Evolutionary conservation across 1,140 invertebrate species (phyloP).

Genomic region (Saccostrea cuccullata): DNA sequence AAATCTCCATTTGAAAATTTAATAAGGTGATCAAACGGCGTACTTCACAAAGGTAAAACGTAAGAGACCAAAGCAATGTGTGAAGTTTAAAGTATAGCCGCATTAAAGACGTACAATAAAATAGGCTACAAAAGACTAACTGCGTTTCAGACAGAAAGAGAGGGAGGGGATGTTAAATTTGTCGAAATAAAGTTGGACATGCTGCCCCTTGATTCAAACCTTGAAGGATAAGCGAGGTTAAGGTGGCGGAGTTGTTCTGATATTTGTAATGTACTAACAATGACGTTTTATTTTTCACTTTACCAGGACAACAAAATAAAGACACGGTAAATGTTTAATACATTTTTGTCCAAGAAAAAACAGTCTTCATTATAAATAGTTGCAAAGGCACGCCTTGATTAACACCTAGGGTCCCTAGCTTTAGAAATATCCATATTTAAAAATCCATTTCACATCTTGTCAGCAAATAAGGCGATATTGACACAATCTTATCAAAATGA

Average conservation of each 20-base stretch:
- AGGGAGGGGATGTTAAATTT: too few relatives aligned
- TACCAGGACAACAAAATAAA: not conserved
- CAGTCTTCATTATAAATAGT: not conserved
- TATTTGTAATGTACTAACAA: too few relatives aligned
- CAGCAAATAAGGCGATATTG: constrained; percentile 22
- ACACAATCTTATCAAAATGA: constrained; percentile 31
- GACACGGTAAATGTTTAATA: not conserved
- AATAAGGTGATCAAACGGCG: not conserved
- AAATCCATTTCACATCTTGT: constrained; percentile 25
- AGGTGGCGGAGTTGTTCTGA: not conserved
- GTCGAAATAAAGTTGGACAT: too few relatives aligned
- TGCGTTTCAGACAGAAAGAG: too few relatives aligned
- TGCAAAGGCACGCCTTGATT: not conserved
- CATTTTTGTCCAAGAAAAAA: not conserved
- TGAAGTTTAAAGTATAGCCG: not conserved
- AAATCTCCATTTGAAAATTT: not conserved
- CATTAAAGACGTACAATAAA: too few relatives aligned
- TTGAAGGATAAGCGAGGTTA: too few relatives aligned
- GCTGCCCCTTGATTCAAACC: too few relatives aligned
- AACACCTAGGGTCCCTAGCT: not conserved
- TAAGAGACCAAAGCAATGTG: not conserved
- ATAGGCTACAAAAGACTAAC: too few relatives aligned
- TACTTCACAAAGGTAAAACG: not conserved
- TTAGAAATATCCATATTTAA: constrained; percentile 36
- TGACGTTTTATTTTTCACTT: not conserved